Evolutionary conservation across 1,140 invertebrate species (phyloP), one percentile per base, ranked within the genome.

Genomic region (Drosophila pruinosa): DNA sequence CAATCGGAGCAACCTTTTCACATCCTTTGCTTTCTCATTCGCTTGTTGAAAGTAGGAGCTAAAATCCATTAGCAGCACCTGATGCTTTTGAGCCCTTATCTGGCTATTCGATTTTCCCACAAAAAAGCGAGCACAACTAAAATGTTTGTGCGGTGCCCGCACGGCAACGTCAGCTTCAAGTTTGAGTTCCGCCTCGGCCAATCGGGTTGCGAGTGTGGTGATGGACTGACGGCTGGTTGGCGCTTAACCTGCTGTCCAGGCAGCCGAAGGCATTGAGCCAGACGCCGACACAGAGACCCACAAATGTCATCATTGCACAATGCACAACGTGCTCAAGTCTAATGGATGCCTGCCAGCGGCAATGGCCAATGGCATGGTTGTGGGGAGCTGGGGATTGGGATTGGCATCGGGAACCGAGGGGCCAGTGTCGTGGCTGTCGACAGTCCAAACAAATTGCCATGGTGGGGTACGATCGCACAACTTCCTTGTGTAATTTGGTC

Each of bases 401-500:
- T 21, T 8, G 26, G 57, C 38, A 70, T 52, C 31, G 74, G 75
- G 68, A 77, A 54, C 53, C 61, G 57, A 50, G 69, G 57, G 69
- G 63, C 12, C 12, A 41, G 28, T 12, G 24, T 34, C 19, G 48
- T 28, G n/a, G n/a, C 28, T 12, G 50, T 62, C 50, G 58, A 57
- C 65, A 64, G 52, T 31, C 52, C 26, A 58, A 74, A 70, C 71
- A 70, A 74, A 73, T 70, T 73, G 71, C 57, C 57, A 22, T 22
- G 24, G 39, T 24, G 39, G 24, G 41, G 12, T 5, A n/a, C 10
- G 15, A 28, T 26, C 15, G 12, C 7, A 12, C 57, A 61, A 73
- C 63, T 85, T 85, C 81, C 81, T 88, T 81, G 82, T 85, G 68
- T 71, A 78, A 81, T 85, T 86, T 86, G 81, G 82, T 85, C 81